phyloP scores from a whole-genome alignment of 2,888 invertebrate genomes.

The Heliconius sara region DNA sequence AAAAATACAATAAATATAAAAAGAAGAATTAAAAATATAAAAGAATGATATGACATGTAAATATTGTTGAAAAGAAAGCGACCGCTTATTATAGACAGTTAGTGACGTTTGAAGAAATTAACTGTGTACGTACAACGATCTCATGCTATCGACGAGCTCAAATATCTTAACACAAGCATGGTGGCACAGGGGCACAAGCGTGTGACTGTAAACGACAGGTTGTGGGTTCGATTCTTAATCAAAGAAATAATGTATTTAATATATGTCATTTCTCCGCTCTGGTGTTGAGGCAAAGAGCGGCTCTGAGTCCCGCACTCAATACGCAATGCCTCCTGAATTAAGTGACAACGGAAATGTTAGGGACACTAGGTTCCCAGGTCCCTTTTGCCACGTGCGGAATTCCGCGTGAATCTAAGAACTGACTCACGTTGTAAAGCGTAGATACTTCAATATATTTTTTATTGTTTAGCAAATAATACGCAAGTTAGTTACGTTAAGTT shows the following conservation, averaged over 20 bases:
- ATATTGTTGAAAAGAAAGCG: slow-evolving; percentile 31
- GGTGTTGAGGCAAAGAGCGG: no score
- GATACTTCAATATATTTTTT: not conserved
- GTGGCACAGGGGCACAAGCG: no score
- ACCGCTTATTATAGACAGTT: slow-evolving; percentile 32
- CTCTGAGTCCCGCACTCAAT: no score
- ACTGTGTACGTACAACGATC: slow-evolving; percentile 24
- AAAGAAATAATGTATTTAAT: no score
- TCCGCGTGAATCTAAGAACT: no score
- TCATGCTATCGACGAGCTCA: not conserved
- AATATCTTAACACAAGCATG: not conserved
- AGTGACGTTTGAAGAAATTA: slow-evolving; percentile 33
- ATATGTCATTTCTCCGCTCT: no score
- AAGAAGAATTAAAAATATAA: not conserved
- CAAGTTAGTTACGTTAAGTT: not conserved
- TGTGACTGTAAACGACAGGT: not conserved
- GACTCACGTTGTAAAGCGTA: no score
- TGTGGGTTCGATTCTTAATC: no score
- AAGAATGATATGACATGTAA: not conserved
- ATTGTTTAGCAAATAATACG: not conserved
- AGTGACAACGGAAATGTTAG: no score
- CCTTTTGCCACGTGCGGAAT: no score
- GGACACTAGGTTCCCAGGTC: no score
- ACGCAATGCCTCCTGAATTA: no score
- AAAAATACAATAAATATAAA: not conserved